Evolutionary conservation across 2,113 vertebrate genomes (phyloP).

Genomic region (Crotophaga sulcirostris): DNA sequence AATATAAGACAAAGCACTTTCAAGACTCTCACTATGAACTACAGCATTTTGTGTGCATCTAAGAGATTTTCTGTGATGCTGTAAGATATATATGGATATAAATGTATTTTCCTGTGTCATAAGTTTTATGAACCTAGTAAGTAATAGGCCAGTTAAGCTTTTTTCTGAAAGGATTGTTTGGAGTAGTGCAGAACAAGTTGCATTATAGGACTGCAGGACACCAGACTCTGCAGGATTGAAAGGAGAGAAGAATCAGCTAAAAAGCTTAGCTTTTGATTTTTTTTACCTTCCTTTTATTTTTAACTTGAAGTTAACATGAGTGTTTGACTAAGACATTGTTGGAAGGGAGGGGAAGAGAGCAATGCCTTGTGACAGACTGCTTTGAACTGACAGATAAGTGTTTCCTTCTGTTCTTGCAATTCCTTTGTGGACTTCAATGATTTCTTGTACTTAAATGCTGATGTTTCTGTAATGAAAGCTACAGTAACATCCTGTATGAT

Average conservation of each 20-base stretch:
- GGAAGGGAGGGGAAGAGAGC: not conserved
- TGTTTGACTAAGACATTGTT: not conserved
- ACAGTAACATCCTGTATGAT: not conserved
- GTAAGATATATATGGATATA: not conserved
- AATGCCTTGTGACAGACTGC: not conserved
- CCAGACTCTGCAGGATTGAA: not conserved
- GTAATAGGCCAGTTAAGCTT: not conserved
- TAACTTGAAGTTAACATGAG: not conserved
- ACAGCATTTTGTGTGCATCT: not conserved
- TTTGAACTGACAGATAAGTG: not conserved
- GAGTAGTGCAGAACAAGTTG: not conserved
- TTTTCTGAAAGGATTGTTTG: not conserved
- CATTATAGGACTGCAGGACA: not conserved
- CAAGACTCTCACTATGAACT: not conserved
- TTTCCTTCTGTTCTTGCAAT: not conserved
- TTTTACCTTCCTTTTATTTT: not conserved
- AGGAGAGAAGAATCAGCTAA: not conserved
- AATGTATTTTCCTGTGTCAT: not conserved
- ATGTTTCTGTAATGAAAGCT: not conserved
- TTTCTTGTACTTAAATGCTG: not conserved
- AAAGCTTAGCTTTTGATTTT: not conserved
- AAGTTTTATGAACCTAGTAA: not conserved
- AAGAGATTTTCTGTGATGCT: not conserved
- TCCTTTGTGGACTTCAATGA: not conserved
- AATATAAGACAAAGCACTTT: not conserved